These are phyloP conservation scores for Leptinotarsa juncta DNA, from an alignment of 2,888 invertebrate genomes.

Conservation along the genomic window DNA sequence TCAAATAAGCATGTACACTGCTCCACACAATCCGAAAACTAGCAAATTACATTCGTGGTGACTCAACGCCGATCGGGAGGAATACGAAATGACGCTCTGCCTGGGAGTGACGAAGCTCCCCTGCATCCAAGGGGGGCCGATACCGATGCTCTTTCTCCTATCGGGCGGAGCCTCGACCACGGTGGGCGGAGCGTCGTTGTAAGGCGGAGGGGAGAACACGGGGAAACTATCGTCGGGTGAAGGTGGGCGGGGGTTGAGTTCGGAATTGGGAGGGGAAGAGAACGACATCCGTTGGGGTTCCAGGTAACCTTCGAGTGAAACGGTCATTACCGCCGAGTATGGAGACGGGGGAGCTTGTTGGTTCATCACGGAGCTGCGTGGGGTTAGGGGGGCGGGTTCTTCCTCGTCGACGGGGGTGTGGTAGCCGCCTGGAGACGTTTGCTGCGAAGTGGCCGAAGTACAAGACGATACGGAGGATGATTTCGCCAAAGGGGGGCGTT, in stretches of 20 bases:
- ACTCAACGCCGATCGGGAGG: constrained; percentile 80
- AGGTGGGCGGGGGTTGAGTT: constrained; percentile 74
- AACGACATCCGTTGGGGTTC: constrained; percentile 87
- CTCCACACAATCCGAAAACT: constrained; percentile 9
- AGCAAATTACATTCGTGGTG: constrained; percentile 89
- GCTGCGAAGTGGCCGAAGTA: constrained; percentile 72
- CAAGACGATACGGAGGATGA: constrained; percentile 73
- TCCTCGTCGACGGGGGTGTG: constrained; percentile 79
- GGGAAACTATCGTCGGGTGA: constrained; percentile 87
- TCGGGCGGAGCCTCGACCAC: constrained; percentile 38
- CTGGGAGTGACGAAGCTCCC: constrained; percentile 71
- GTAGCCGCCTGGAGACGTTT: constrained; percentile 77
- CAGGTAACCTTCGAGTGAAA: constrained; percentile 86
- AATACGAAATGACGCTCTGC: constrained; percentile 81
- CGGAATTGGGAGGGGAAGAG: constrained; percentile 81
- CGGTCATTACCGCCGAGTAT: constrained; percentile 86
- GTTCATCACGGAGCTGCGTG: constrained; percentile 69
- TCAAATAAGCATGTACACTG: constrained; percentile 32
- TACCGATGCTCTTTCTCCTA: constrained; percentile 60
- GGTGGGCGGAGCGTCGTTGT: constrained; percentile 66
- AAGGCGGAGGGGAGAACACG: constrained; percentile 86
- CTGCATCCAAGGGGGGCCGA: constrained; percentile 70
- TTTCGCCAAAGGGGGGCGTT: constrained; percentile 68
- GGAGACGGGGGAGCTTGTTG: constrained; percentile 76
- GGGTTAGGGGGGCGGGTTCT: constrained; percentile 66